Evolutionary conservation across 1,140 invertebrate species (phyloP).

Genomic region (Aphaenogaster floridana): DNA sequence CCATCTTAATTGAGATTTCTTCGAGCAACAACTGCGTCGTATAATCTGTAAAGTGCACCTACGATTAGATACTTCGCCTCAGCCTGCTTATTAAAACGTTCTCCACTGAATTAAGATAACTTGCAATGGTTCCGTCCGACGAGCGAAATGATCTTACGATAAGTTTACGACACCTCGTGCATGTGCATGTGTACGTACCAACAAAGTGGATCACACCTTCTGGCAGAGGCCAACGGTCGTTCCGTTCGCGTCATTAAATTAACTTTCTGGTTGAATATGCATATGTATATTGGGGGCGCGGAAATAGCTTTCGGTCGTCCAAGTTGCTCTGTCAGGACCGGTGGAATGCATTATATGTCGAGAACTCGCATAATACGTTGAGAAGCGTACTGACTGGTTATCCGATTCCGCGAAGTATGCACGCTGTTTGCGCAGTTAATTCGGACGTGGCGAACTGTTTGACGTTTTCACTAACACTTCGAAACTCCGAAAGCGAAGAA

Average conservation of each 20-base stretch:
- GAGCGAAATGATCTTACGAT: neutral
- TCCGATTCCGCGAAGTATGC: conserved; percentile 19
- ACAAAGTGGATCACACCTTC: conserved; percentile 69
- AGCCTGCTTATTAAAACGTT: neutral
- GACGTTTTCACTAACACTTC: conserved; percentile 23
- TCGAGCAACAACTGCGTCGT: neutral
- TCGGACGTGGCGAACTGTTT: conserved; percentile 14
- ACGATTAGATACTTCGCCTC: neutral
- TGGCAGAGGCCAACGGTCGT: neutral
- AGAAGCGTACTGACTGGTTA: conserved; percentile 21
- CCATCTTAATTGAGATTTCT: conserved; percentile 18
- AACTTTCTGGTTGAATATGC: conserved; percentile 40
- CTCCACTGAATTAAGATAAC: neutral
- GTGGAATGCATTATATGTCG: neutral
- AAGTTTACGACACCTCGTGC: conserved; percentile 28
- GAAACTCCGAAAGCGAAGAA: conserved; percentile 1
- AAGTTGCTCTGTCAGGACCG: neutral
- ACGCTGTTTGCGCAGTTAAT: conserved; percentile 16
- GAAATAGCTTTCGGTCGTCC: neutral
- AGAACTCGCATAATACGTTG: neutral
- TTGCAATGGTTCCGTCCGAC: neutral
- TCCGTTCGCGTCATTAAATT: conserved; percentile 51
- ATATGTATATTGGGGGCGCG: conserved; percentile 24
- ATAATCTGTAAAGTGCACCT: neutral
- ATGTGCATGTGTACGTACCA: neutral